A percentile compares a stretch with the other conserved stretches of the same genome.
phyloP scores from a whole-genome alignment of 2,113 vertebrate genomes.

The Oncorhynchus nerka region DNA sequence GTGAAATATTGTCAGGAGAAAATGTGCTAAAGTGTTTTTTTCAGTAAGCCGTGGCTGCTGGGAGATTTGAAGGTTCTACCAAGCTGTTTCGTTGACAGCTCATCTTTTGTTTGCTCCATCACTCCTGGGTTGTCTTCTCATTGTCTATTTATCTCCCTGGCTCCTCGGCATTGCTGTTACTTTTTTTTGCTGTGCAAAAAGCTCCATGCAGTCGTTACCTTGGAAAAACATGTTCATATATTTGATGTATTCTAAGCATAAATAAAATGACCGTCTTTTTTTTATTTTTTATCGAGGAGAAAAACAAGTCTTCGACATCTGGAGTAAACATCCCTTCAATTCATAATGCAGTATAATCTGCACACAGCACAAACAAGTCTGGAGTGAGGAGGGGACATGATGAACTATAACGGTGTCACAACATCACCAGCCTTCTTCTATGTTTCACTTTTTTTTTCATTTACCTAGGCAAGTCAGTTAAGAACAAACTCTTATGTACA shows the following conservation, averaged over 20 bases:
- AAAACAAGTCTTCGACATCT: not conserved
- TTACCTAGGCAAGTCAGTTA: too few species aligned
- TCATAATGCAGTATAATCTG: not conserved
- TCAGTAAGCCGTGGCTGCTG: slow-evolving; percentile 14
- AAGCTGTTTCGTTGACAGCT: slow-evolving; percentile 2
- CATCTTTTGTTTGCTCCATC: not conserved
- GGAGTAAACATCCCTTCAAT: not conserved
- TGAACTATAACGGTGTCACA: not conserved
- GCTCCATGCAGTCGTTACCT: not conserved
- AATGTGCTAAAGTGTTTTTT: slow-evolving; percentile 17
- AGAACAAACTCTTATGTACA: too few species aligned
- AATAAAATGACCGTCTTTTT: not conserved
- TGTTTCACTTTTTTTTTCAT: too few species aligned
- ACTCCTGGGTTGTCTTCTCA: slow-evolving; percentile 2
- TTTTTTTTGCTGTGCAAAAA: too few species aligned
- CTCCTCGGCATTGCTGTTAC: not conserved
- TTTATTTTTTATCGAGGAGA: not conserved
- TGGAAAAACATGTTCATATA: not conserved
- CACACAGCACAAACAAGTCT: not conserved
- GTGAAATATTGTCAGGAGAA: slow-evolving; percentile 30
- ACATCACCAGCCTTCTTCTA: not conserved
- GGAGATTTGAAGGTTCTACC: slow-evolving; percentile 32
- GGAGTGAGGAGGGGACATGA: not conserved
- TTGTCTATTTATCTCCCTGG: not conserved
- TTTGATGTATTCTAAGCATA: not conserved